phyloP scores from a whole-genome alignment of 2,113 vertebrate species.

The Rousettus leschenaultii region DNA sequence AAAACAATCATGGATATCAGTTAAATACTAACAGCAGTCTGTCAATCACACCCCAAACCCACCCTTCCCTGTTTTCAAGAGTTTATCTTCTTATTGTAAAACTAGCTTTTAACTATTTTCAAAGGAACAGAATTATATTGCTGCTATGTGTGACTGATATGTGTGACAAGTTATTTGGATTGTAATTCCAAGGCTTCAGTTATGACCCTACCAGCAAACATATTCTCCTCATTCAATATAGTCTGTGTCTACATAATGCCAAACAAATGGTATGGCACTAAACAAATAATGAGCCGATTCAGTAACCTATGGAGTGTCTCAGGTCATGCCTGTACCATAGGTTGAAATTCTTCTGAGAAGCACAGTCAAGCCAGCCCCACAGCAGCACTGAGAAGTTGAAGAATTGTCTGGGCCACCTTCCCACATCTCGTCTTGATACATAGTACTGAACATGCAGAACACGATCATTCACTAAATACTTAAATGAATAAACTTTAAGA shows the following conservation, averaged over 20 bases:
- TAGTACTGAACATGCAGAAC: background rate
- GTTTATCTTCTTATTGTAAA: constrained; percentile 73
- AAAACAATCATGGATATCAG: constrained; percentile 55
- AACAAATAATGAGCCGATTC: constrained; percentile 71
- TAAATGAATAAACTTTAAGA: background rate
- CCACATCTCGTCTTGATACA: background rate
- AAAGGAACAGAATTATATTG: constrained; percentile 67
- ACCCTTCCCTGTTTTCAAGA: constrained; percentile 48
- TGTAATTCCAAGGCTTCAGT: constrained; percentile 60
- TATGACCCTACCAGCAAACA: constrained; percentile 66
- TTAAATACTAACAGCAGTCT: constrained; percentile 64
- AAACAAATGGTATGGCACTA: constrained; percentile 67
- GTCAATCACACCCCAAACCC: constrained; percentile 57
- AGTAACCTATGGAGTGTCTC: constrained; percentile 41
- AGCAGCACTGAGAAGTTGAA: background rate
- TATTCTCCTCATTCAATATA: constrained; percentile 61
- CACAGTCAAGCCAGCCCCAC: background rate
- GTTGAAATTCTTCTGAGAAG: constrained; percentile 39
- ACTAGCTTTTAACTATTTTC: constrained; percentile 70
- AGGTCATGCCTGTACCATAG: background rate
- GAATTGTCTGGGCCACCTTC: background rate
- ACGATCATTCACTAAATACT: constrained; percentile 22
- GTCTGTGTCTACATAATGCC: constrained; percentile 68
- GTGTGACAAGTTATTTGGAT: constrained; percentile 71
- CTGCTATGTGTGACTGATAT: constrained; percentile 70